Conservation (phyloP, 1,140 invertebrate genomes). For the Drosophila tani region DNA sequence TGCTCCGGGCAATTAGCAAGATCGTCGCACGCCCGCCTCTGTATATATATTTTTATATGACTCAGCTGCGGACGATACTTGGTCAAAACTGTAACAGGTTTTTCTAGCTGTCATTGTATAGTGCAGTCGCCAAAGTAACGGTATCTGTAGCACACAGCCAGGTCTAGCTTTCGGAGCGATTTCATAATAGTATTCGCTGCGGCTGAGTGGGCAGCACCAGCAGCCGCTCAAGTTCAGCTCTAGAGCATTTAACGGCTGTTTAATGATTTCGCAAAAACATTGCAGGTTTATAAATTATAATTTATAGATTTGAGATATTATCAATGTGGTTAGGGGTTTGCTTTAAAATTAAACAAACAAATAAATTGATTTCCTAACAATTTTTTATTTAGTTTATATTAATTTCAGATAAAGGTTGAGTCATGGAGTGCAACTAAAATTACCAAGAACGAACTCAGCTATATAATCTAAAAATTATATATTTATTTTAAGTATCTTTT, state of each 20-base stretch:
- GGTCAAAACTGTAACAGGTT: slow-evolving; percentile 56
- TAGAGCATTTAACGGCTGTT: background rate
- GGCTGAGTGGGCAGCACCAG: slow-evolving; percentile 28
- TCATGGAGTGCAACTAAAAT: too few relatives aligned
- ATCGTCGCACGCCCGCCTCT: slow-evolving; percentile 65
- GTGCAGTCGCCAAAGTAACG: slow-evolving; percentile 45
- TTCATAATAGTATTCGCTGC: slow-evolving; percentile 27
- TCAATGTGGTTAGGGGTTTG: too few relatives aligned
- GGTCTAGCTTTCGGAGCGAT: slow-evolving; percentile 9
- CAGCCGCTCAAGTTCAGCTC: slow-evolving; percentile 24
- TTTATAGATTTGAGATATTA: too few relatives aligned
- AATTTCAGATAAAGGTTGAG: too few relatives aligned
- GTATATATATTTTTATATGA: slow-evolving; percentile 24
- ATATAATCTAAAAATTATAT: too few relatives aligned
- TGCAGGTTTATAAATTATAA: background rate
- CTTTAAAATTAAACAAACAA: too few relatives aligned
- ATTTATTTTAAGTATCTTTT: too few relatives aligned
- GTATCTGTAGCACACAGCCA: slow-evolving; percentile 47
- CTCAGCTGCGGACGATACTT: slow-evolving; percentile 37
- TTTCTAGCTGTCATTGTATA: slow-evolving; percentile 25
- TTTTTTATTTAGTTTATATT: too few relatives aligned
- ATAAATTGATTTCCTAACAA: too few relatives aligned
- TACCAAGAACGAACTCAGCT: too few relatives aligned
- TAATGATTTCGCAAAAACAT: background rate
- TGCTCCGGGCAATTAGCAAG: slow-evolving; percentile 62